Evolutionary conservation across 2,888 invertebrate genomes (phyloP).

Genomic region (Andrena bicolor): DNA sequence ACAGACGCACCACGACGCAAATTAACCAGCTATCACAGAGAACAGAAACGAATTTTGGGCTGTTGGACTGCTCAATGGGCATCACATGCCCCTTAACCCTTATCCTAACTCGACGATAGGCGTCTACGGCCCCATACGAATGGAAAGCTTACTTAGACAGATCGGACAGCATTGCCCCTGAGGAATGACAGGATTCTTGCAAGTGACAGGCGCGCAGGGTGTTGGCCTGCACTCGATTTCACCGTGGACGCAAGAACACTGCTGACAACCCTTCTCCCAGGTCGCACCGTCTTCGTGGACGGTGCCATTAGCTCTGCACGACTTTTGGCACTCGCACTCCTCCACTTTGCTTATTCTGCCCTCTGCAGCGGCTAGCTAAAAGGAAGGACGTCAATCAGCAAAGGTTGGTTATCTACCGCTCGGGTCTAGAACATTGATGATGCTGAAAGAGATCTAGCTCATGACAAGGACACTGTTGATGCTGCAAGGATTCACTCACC

Average conservation of each 20-base stretch:
- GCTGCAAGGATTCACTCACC: constrained; percentile 87
- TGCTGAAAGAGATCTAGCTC: too few species aligned
- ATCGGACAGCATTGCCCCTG: constrained; percentile 94
- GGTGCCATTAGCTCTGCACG: constrained; percentile 93
- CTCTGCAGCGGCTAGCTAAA: constrained; percentile 93
- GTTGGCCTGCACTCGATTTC: constrained; percentile 93
- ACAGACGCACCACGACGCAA: background rate
- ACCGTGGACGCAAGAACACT: constrained; percentile 95
- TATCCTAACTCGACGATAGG: background rate
- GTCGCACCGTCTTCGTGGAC: constrained; percentile 93
- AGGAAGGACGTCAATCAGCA: constrained; percentile 80
- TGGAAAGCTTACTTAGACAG: constrained; percentile 91
- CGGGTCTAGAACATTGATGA: too few species aligned
- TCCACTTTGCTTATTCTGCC: constrained; percentile 92
- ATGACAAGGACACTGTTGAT: too few species aligned
- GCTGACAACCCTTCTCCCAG: constrained; percentile 94
- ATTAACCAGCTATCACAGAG: background rate
- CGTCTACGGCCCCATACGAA: too few species aligned
- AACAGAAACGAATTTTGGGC: constrained; percentile 1
- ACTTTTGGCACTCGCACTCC: constrained; percentile 96
- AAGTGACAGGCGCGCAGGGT: constrained; percentile 91
- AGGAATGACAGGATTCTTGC: constrained; percentile 92
- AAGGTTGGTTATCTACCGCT: background rate
- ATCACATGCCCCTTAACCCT: constrained; percentile 2
- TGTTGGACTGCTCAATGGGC: background rate